Percentiles rank a stretch among this genome's conserved stretches.
phyloP scores from a whole-genome alignment of 2,113 vertebrate species.

The Oncorhynchus gorbuscha region DNA sequence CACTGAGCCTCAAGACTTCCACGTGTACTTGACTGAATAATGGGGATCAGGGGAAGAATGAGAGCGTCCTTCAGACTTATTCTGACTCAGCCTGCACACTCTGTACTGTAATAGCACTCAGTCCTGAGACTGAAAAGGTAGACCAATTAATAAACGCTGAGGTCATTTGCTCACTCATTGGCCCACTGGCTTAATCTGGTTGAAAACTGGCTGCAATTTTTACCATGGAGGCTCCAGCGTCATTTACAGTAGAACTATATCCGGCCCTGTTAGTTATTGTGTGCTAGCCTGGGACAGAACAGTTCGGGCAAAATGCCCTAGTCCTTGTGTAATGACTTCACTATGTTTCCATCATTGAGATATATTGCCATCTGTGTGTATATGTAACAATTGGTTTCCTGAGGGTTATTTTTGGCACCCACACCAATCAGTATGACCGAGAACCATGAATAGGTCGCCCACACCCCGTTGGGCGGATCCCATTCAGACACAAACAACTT shows the following conservation, averaged over 20 bases:
- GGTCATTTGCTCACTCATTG: constrained; percentile 30
- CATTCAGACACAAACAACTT: constrained; percentile 34
- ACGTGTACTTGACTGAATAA: background rate
- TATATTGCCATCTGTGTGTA: constrained; percentile 17
- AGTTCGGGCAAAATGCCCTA: no score
- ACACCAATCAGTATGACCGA: constrained; percentile 25
- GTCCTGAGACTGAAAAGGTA: constrained; percentile 19
- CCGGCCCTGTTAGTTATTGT: background rate
- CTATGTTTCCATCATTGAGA: constrained; percentile 15
- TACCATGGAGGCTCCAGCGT: no score
- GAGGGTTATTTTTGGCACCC: constrained; percentile 41
- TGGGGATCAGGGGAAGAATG: constrained; percentile 1
- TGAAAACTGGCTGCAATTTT: constrained; percentile 3
- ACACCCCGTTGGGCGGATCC: background rate
- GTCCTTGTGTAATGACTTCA: constrained; percentile 1
- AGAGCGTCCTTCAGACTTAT: constrained; percentile 8
- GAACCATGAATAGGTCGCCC: constrained; percentile 31
- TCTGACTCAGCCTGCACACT: constrained; percentile 36
- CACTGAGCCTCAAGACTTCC: constrained; percentile 6
- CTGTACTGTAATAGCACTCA: background rate
- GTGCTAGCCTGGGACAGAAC: no score
- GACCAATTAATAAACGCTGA: constrained; percentile 25
- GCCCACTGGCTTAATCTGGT: constrained; percentile 12
- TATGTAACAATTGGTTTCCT: background rate
- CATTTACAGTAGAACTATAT: background rate